A percentile compares a stretch with the other conserved stretches of the same genome.
Evolutionary conservation across 2,888 invertebrate species (phyloP).

Genomic region (Epinotia demarniana): DNA sequence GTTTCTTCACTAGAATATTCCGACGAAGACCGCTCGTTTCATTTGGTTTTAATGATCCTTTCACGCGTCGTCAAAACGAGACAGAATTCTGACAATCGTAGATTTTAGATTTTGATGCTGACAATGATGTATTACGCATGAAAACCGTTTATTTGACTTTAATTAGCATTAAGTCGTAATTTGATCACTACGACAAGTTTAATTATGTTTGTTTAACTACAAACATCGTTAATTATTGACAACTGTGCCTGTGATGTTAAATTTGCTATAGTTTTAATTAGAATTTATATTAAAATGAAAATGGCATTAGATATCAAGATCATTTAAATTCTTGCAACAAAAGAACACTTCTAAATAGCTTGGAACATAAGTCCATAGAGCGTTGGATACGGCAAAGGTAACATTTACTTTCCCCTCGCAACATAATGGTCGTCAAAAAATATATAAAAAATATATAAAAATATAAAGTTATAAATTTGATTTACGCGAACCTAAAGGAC

Average conservation of each 20-base stretch:
- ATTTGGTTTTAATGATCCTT: not conserved
- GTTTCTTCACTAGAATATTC: slow-evolving; percentile 22
- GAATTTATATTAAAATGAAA: not conserved
- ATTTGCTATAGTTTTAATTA: not conserved
- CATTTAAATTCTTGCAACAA: not conserved
- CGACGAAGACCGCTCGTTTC: not conserved
- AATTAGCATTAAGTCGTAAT: not conserved
- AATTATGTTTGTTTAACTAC: slow-evolving; percentile 6
- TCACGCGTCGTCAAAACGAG: not conserved
- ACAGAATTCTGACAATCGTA: not conserved
- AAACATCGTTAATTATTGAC: not conserved
- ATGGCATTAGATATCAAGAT: not conserved
- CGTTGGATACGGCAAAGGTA: slow-evolving; percentile 34
- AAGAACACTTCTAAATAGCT: not conserved
- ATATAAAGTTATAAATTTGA: slow-evolving; percentile 45
- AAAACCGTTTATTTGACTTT: slow-evolving; percentile 3
- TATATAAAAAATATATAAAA: no score
- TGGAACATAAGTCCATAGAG: slow-evolving; percentile 16
- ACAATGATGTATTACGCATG: not conserved
- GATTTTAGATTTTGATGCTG: not conserved
- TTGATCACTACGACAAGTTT: not conserved
- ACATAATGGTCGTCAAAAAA: slow-evolving; percentile 45
- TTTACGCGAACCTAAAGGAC: slow-evolving; percentile 45
- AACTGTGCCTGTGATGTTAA: not conserved
- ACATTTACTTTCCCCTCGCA: slow-evolving; percentile 33